phyloP scores from a whole-genome alignment of 2,888 invertebrate species.

The Perizoma flavofasciatum region DNA sequence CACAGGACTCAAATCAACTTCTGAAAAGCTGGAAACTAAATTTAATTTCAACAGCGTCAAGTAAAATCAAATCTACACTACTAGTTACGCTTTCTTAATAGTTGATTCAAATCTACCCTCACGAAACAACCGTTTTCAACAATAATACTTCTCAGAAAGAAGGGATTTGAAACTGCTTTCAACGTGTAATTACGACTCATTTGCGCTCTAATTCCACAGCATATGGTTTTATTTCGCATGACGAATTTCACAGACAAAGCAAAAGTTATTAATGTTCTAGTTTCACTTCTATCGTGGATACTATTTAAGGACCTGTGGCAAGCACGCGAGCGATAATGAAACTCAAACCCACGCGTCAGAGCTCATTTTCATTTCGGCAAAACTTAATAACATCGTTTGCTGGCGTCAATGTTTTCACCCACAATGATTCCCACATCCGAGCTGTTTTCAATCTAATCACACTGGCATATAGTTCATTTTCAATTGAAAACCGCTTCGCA shows the following conservation, averaged over 20 bases:
- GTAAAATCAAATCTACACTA: constrained; percentile 4
- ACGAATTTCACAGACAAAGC: constrained; percentile 7
- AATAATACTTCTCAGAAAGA: constrained; percentile 20
- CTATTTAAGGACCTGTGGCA: neutral
- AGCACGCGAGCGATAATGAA: neutral
- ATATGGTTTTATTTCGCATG: constrained; percentile 29
- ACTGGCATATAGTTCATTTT: constrained; percentile 4
- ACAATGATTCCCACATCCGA: neutral
- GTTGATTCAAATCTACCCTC: constrained; percentile 27
- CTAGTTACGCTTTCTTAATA: neutral
- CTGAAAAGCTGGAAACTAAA: no score
- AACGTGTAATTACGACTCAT: constrained; percentile 23
- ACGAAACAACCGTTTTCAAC: constrained; percentile 9
- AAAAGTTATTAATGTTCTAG: neutral
- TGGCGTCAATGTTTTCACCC: neutral
- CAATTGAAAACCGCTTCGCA: neutral
- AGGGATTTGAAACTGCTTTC: constrained; percentile 16
- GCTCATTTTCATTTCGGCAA: neutral
- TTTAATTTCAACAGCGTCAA: no score
- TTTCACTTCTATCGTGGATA: neutral
- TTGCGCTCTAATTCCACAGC: constrained; percentile 24
- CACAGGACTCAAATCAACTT: no score
- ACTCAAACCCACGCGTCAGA: neutral
- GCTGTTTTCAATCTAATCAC: neutral
- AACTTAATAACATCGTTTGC: neutral